Evolutionary conservation across 2,113 vertebrate genomes (phyloP).

Genomic region (Cebidichthys violaceus): DNA sequence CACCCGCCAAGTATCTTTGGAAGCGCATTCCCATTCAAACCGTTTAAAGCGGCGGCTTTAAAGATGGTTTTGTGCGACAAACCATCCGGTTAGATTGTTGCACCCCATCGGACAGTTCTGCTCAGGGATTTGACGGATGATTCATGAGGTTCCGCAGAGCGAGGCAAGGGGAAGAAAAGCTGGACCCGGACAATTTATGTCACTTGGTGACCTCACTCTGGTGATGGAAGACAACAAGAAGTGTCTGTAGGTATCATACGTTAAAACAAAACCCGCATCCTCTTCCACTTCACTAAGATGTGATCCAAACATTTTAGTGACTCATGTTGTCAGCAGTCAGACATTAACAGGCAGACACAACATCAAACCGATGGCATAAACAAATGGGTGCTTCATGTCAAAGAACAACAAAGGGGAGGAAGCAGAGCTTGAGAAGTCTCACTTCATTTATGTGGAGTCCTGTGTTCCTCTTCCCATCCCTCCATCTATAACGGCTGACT

Average conservation of each 20-base stretch:
- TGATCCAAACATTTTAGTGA: slow-evolving; percentile 4
- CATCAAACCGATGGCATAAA: slow-evolving; percentile 12
- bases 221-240: slow-evolving; percentile 26
- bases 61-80: neutral
- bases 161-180: neutral
- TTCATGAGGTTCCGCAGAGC: slow-evolving; percentile 19
- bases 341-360: slow-evolving; percentile 6
- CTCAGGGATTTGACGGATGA: slow-evolving; percentile 29
- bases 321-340: slow-evolving; percentile 7
- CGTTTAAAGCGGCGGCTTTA: neutral
- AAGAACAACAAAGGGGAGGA: slow-evolving; percentile 8
- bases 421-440: slow-evolving; percentile 19
- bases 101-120: neutral
- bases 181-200: slow-evolving; percentile 4
- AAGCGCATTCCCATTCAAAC: neutral
- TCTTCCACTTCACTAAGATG: neutral
- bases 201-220: slow-evolving; percentile 3
- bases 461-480: slow-evolving; percentile 16
- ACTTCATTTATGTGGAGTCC: slow-evolving; percentile 15
- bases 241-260: slow-evolving; percentile 2
- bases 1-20: neutral
- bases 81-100: neutral
- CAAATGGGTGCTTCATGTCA: slow-evolving; percentile 12
- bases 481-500: neutral
- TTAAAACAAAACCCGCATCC: neutral